Evolutionary conservation across 2,113 vertebrate species (phyloP).

Genomic region (Clarias batrachus): DNA sequence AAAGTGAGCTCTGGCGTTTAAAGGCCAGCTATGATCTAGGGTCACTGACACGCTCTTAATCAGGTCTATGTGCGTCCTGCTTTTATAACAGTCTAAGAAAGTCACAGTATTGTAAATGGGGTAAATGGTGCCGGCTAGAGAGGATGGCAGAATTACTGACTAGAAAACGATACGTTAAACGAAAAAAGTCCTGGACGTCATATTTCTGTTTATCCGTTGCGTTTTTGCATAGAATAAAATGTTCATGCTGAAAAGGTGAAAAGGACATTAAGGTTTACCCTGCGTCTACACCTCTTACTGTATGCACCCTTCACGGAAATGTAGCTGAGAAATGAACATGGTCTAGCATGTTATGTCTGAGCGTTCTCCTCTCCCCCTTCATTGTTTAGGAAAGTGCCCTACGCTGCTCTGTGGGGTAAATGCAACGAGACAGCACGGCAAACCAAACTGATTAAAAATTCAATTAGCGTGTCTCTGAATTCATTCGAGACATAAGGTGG

Average conservation of each 20-base stretch:
- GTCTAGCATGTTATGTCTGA: slow-evolving; percentile 9
- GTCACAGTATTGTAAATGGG: not conserved
- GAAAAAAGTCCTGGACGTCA: not conserved
- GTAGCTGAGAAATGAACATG: not conserved
- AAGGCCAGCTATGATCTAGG: slow-evolving; percentile 20
- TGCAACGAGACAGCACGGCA: slow-evolving; percentile 57
- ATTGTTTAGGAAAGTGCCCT: slow-evolving; percentile 32
- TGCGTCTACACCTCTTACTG: not conserved
- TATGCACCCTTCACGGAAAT: not conserved
- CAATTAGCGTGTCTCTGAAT: slow-evolving; percentile 63
- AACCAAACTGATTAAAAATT: slow-evolving; percentile 70
- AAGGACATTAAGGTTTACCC: not conserved
- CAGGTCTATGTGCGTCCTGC: slow-evolving; percentile 1
- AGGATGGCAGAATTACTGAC: not conserved
- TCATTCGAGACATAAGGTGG: slow-evolving; percentile 56
- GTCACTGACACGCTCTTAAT: slow-evolving; percentile 14
- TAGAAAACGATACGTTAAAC: not conserved
- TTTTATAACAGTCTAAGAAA: not conserved
- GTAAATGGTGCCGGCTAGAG: not conserved
- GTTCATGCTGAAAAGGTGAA: not conserved
- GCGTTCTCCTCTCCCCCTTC: slow-evolving; percentile 1
- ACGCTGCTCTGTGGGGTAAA: slow-evolving; percentile 37
- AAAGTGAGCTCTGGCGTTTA: slow-evolving; percentile 36
- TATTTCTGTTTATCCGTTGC: not conserved
- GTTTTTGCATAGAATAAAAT: not conserved